Evolutionary conservation across 1,140 invertebrate species (phyloP).

Genomic region (Nilaparvata lugens): DNA sequence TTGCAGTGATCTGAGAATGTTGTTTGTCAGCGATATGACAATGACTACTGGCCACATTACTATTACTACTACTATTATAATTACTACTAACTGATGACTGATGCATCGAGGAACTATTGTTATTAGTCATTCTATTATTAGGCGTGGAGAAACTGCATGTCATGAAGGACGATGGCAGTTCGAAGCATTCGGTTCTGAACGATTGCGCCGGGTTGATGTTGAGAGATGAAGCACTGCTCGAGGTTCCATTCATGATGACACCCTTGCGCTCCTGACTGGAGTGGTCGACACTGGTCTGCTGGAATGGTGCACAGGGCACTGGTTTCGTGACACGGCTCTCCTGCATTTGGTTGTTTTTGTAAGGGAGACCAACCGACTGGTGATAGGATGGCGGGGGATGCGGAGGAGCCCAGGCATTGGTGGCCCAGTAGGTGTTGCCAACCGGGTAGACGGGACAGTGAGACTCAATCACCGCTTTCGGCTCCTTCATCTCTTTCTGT

Average conservation of each 20-base stretch:
- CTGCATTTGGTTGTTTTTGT: not conserved
- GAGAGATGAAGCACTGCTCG: too few relatives aligned
- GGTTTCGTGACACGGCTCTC: too few relatives aligned
- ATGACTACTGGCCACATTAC: not conserved
- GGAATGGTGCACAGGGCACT: not conserved
- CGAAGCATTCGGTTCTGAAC: too few relatives aligned
- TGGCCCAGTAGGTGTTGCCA: not conserved
- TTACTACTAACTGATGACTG: not conserved
- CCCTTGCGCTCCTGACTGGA: not conserved
- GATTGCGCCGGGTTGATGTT: too few relatives aligned
- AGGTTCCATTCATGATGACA: not conserved
- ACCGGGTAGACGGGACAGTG: not conserved
- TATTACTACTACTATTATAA: slow-evolving; percentile 1
- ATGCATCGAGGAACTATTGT: too few relatives aligned
- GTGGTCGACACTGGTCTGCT: not conserved
- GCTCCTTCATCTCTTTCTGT: not conserved
- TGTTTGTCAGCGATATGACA: not conserved
- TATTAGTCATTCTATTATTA: too few relatives aligned
- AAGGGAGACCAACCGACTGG: not conserved
- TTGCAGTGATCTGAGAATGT: too few relatives aligned
- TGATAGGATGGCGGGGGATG: not conserved
- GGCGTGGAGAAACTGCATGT: too few relatives aligned
- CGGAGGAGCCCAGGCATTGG: not conserved
- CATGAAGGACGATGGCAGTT: too few relatives aligned
- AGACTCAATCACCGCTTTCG: not conserved